Percentiles rank a stretch among this genome's conserved stretches.
phyloP scores from a whole-genome alignment of 2,113 vertebrate genomes.

The Vulpes lagopus region DNA sequence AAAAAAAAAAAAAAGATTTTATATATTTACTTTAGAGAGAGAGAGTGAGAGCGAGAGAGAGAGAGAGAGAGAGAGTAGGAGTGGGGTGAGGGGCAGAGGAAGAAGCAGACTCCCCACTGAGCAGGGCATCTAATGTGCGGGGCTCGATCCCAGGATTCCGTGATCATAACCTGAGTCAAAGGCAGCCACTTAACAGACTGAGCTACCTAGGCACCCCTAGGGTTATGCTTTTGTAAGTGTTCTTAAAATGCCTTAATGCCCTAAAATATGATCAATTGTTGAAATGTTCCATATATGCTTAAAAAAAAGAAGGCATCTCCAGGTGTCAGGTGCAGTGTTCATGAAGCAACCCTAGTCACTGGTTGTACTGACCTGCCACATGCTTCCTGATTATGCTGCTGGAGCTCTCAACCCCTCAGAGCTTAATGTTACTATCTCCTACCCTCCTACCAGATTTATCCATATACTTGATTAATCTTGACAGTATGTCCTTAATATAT shows the following conservation, averaged over 20 bases:
- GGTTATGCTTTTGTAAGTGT: background rate
- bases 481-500: background rate
- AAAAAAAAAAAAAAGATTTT: no score
- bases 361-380: fast-evolving
- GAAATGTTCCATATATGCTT: background rate
- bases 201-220: no score
- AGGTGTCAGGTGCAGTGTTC: fast-evolving
- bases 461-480: background rate
- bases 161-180: no score
- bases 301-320: background rate
- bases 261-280: background rate
- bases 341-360: background rate
- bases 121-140: no score
- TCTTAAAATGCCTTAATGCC: background rate
- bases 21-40: no score
- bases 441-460: background rate
- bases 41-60: no score
- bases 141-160: no score
- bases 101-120: no score
- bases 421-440: background rate
- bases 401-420: background rate
- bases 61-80: no score
- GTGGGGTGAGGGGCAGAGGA: no score
- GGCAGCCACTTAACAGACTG: no score
- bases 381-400: background rate